Evolutionary conservation across 2,797 vertebrate genomes (phyloP).

Genomic region (Notoglanidium macrostoma): DNA sequence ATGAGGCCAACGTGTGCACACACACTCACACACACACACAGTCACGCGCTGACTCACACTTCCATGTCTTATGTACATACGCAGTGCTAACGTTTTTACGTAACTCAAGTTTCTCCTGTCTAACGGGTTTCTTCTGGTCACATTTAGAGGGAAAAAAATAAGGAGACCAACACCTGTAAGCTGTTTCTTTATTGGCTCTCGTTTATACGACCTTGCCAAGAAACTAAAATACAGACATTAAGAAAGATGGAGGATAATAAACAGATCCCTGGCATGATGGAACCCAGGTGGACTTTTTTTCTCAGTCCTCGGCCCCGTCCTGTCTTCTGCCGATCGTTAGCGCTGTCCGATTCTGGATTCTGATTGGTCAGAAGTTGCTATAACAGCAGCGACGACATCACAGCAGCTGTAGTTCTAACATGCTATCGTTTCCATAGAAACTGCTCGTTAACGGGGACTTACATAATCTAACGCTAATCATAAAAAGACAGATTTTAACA

Average conservation of each 20-base stretch:
- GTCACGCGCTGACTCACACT: constrained; percentile 41
- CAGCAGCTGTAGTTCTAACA: not conserved
- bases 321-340: not conserved
- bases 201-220: not conserved
- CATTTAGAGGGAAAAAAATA: constrained; percentile 48
- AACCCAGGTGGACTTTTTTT: not conserved
- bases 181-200: constrained; percentile 18
- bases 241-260: constrained; percentile 15
- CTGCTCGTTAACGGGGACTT: not conserved
- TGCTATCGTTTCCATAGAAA: not conserved
- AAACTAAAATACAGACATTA: not conserved
- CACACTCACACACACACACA: constrained; percentile 21
- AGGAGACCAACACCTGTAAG: constrained; percentile 9
- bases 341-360: not conserved
- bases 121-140: constrained; percentile 67
- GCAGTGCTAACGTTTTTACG: constrained; percentile 70
- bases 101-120: constrained; percentile 73
- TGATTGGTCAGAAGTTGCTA: not conserved
- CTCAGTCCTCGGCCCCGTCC: not conserved
- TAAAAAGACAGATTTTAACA: no score
- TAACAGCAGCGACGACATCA: not conserved
- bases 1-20: not conserved
- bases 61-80: constrained; percentile 58
- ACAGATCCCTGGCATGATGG: not conserved
- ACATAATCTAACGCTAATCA: not conserved